Evolutionary conservation across 2,113 vertebrate species (phyloP).

Genomic region (Ploceus nigricollis): DNA sequence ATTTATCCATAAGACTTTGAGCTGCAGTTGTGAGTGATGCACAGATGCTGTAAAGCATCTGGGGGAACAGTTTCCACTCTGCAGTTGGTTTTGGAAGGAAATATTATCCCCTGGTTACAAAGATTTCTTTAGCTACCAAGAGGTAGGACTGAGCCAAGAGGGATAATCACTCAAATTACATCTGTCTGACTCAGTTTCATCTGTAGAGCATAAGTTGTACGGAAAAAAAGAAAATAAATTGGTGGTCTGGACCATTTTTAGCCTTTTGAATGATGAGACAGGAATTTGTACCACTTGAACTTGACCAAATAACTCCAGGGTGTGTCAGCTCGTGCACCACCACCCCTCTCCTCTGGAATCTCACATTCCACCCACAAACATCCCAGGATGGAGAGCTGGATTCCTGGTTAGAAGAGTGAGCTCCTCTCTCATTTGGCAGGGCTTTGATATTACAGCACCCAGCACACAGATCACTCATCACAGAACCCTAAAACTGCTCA

Average conservation of each 20-base stretch:
- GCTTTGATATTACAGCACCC: neutral
- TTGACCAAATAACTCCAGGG: neutral
- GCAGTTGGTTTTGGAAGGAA: neutral
- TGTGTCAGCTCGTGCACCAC: neutral
- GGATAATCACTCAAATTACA: neutral
- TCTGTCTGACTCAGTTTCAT: slow-evolving; percentile 4
- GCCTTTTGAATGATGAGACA: neutral
- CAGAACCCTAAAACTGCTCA: neutral
- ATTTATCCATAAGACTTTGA: neutral
- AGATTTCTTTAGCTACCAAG: slow-evolving; percentile 1
- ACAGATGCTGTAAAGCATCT: neutral
- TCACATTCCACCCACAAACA: neutral
- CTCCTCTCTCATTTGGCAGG: neutral
- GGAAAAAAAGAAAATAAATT: neutral
- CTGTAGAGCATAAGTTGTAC: neutral
- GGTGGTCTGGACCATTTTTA: neutral
- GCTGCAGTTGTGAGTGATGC: neutral
- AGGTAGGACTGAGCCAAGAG: neutral
- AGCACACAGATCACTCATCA: neutral
- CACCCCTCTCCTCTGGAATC: neutral
- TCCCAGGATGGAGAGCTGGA: neutral
- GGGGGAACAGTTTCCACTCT: neutral
- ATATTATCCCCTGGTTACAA: neutral
- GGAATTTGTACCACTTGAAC: neutral
- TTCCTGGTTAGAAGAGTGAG: neutral